Evolutionary conservation across 2,797 vertebrate species (phyloP), one percentile per base, ranked within the genome.

Genomic region (Microtus obscurus): DNA sequence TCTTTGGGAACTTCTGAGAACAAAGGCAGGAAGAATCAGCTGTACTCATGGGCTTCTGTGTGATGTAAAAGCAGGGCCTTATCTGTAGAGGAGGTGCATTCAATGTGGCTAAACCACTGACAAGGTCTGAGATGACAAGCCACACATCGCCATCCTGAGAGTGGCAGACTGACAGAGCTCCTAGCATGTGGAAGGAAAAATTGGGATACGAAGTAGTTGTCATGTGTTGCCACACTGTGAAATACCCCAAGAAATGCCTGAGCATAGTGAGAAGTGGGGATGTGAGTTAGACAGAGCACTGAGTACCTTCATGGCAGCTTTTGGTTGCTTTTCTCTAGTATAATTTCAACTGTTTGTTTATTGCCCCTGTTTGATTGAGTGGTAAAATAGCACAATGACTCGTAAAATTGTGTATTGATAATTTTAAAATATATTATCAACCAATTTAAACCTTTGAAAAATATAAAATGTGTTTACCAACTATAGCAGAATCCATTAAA

Each of bases 401-500:
- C 71, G 67, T 90, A 82, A 74, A 90, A 45, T 81, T 40, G 61
- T 59, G 23, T 86, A 8, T 94, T 90, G 37, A 51, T 91, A 67
- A 92, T 71, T 91, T 78, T 61, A 76, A 78, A 95, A 83, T 93
- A 59, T 34, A 65, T 77, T 14, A 1, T 86, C 95, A 14, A 67
- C 67, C n/a, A 27, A 23, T 63, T 89, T 79, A 93, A 91, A 92
- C 51, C 45, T 89, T 96, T 89, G 0, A 95, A 73, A 73, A 95
- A 87, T 82, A 71, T 76, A 86, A 93, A 91, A 29, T 16, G 7
- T 87, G 2, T 90, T 90, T 88, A 90, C 77, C 61, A 86, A 71
- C 56, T 77, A 53, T 65, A 81, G 25, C 29, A 90, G 61, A 90
- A 67, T 90, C 80, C 40, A 43, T 89, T 81, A 78, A 89, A 79